Evolutionary conservation across 2,113 vertebrate genomes (phyloP).

Genomic region (Eurypyga helias): DNA sequence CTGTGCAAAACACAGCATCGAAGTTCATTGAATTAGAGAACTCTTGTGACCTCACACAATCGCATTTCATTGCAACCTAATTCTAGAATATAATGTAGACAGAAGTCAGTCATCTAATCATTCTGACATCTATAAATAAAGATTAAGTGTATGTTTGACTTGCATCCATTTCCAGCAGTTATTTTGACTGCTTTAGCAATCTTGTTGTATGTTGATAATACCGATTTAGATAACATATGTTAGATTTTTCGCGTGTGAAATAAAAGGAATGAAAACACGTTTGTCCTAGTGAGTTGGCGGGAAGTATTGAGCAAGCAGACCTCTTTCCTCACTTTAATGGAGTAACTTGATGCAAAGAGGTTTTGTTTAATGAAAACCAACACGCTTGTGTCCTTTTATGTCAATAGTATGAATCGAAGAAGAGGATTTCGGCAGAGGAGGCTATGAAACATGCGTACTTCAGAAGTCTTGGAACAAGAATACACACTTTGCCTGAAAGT

Average conservation of each 20-base stretch:
- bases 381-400: not conserved
- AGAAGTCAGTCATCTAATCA: not conserved
- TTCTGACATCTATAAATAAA: not conserved
- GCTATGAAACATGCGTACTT: constrained; percentile 98
- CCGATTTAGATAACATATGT: not conserved
- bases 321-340: not conserved
- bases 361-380: not conserved
- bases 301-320: not conserved
- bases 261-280: not conserved
- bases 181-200: not conserved
- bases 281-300: not conserved
- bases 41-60: not conserved
- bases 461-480: constrained; percentile 91
- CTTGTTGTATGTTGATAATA: not conserved
- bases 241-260: not conserved
- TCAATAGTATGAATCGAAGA: constrained; percentile 95
- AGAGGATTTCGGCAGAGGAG: constrained; percentile 95
- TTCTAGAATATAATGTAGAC: not conserved
- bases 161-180: not conserved
- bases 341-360: not conserved
- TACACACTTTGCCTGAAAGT: constrained; percentile 93
- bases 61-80: not conserved
- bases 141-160: not conserved
- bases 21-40: not conserved
- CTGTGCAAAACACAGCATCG: not conserved